These are phyloP conservation scores for Grantiella picta DNA, from an alignment of 2,113 vertebrate genomes.

Conservation along the genomic window DNA sequence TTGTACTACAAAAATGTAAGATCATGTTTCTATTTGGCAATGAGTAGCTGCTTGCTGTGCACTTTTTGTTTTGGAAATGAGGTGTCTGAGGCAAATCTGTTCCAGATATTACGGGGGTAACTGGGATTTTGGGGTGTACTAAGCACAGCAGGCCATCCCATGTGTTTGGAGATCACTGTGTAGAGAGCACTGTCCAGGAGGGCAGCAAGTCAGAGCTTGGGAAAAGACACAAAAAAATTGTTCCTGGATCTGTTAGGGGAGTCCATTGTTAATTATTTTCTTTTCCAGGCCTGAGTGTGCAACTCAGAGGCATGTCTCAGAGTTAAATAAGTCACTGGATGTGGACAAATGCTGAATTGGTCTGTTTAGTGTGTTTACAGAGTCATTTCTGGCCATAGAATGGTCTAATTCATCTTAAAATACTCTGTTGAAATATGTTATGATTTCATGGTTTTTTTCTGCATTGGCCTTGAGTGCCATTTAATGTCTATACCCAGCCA, in stretches of 20 bases:
- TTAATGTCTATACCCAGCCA: not conserved
- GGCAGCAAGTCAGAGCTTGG: not conserved
- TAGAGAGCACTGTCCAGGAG: not conserved
- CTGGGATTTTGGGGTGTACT: not conserved
- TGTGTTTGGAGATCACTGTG: fast-evolving
- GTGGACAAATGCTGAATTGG: not conserved
- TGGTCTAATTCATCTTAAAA: not conserved
- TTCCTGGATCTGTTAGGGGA: not conserved
- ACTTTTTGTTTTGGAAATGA: not conserved
- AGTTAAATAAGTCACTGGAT: not conserved
- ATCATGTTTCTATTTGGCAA: not conserved
- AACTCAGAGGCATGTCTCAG: not conserved
- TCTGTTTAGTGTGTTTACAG: not conserved
- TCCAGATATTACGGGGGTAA: not conserved
- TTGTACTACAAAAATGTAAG: not conserved
- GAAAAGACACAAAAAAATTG: not conserved
- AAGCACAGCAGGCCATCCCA: not conserved
- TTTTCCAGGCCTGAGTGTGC: not conserved
- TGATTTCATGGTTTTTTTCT: not conserved
- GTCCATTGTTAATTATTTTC: not conserved
- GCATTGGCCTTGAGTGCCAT: not conserved
- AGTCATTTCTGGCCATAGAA: not conserved
- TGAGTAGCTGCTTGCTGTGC: not conserved
- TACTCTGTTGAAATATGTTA: not conserved
- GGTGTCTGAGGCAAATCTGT: not conserved